Percentiles rank a stretch among this genome's conserved stretches.
phyloP scores from a whole-genome alignment of 2,888 invertebrate species.

The Emmelina monodactyla region DNA sequence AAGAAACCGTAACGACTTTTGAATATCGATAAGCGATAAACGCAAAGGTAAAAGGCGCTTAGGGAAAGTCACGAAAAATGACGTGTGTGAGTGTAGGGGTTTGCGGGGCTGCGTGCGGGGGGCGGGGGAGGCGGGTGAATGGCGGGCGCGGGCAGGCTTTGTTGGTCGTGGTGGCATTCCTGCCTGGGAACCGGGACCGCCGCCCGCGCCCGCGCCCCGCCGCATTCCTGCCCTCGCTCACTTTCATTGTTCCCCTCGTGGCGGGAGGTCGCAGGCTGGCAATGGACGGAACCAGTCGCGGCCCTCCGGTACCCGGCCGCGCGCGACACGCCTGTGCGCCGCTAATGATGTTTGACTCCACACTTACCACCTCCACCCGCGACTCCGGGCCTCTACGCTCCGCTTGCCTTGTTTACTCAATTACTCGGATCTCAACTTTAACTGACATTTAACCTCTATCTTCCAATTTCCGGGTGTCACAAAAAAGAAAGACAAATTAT shows the following conservation, averaged over 20 bases:
- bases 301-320: not conserved
- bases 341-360: constrained; percentile 48
- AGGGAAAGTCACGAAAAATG: constrained; percentile 52
- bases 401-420: too few relatives aligned
- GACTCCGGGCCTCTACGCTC: not conserved
- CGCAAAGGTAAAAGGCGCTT: constrained; percentile 4
- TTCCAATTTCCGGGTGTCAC: too few relatives aligned
- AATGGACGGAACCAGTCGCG: constrained; percentile 49
- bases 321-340: constrained; percentile 31
- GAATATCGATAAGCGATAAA: constrained; percentile 29
- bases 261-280: constrained; percentile 57
- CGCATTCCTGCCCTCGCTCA: constrained; percentile 62
- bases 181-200: constrained; percentile 61
- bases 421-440: too few relatives aligned
- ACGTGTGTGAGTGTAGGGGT: constrained; percentile 39
- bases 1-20: constrained; percentile 22
- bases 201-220: constrained; percentile 30
- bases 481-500: too few relatives aligned
- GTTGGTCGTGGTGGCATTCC: constrained; percentile 62
- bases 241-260: constrained; percentile 62
- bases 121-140: constrained; percentile 44
- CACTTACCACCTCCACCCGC: constrained; percentile 19
- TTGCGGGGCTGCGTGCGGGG: constrained; percentile 21
- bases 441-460: too few relatives aligned
- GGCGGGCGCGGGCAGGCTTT: constrained; percentile 35